Evolutionary conservation across 1,140 invertebrate genomes (phyloP).

Genomic region (Lasaia peninsularis): DNA sequence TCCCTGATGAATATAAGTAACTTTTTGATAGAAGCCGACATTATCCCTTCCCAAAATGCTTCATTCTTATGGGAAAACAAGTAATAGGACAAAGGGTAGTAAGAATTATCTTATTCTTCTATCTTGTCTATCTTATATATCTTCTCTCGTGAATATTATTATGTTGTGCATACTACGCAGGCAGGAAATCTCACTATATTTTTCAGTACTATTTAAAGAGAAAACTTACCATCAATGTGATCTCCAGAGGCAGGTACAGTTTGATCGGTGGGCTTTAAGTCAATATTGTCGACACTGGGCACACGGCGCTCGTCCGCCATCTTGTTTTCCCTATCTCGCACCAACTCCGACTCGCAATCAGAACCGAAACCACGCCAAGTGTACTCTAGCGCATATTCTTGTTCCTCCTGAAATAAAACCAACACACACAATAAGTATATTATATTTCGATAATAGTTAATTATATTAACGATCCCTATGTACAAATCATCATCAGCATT

Average conservation of each 20-base stretch:
- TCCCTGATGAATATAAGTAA: too few species aligned
- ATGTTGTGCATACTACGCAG: too few species aligned
- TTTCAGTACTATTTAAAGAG: too few species aligned
- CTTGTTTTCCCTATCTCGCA: constrained; percentile 27
- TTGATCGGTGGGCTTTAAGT: constrained; percentile 44
- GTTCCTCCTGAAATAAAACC: constrained; percentile 50
- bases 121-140: too few species aligned
- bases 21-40: too few species aligned
- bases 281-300: constrained; percentile 36
- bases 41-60: too few species aligned
- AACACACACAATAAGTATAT: neutral
- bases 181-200: too few species aligned
- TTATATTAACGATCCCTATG: too few species aligned
- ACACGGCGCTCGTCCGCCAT: constrained; percentile 61
- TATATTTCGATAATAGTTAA: neutral
- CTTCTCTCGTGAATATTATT: too few species aligned
- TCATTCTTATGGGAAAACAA: too few species aligned
- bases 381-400: constrained; percentile 60
- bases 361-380: constrained; percentile 61
- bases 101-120: too few species aligned
- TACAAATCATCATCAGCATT: neutral
- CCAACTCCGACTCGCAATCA: constrained; percentile 56
- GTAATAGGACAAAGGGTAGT: too few species aligned
- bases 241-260: constrained; percentile 49
- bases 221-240: constrained; percentile 44